These are phyloP conservation scores for Burhinus bistriatus DNA, from an alignment of 2,113 vertebrate species.

Conservation along the genomic window DNA sequence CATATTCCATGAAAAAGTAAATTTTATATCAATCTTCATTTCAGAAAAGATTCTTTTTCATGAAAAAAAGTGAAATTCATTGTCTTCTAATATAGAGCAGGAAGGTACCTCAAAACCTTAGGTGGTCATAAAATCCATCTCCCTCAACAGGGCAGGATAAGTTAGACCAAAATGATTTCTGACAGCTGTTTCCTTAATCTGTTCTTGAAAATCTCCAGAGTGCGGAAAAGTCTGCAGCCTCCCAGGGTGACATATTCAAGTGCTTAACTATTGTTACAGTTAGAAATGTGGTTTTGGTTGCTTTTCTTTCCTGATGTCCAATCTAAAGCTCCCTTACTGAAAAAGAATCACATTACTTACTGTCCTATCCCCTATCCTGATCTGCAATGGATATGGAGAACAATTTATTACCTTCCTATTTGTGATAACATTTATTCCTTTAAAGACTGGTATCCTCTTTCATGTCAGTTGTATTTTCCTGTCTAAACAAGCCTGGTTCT, in stretches of 20 bases:
- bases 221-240: not conserved
- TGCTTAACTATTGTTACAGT: not conserved
- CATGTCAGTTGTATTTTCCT: not conserved
- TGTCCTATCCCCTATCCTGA: not conserved
- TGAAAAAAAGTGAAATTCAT: not conserved
- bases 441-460: not conserved
- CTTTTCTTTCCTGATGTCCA: not conserved
- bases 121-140: not conserved
- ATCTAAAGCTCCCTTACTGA: not conserved
- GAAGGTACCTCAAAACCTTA: not conserved
- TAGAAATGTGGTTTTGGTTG: not conserved
- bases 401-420: not conserved
- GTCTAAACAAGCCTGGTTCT: not conserved
- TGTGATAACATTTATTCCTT: not conserved
- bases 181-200: slow-evolving; percentile 33
- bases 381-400: not conserved
- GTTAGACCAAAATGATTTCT: not conserved
- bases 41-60: not conserved
- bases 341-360: not conserved
- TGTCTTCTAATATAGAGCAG: not conserved
- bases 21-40: not conserved
- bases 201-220: not conserved
- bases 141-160: not conserved
- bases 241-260: not conserved
- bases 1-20: not conserved